Base-by-base conservation (phyloP, 1,140 invertebrate species). In the Pseudomyrmex flavicornis region DNA sequence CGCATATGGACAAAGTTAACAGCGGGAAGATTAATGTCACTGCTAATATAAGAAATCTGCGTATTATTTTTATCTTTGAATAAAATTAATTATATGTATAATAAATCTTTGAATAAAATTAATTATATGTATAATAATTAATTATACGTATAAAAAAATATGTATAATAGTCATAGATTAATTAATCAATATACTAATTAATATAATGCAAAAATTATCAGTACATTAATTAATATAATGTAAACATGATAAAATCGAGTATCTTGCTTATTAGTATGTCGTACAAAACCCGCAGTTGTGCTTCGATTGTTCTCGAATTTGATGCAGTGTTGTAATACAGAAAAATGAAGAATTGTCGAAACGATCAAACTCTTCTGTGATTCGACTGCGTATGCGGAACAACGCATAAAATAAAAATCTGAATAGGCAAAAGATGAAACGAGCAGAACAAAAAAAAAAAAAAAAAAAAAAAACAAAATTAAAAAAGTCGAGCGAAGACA, bases 21-120 rank as follows among this genome's bases (percentile, higher is more conserved):
- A 58, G 48, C 15, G 56, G 44, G 26, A 61, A 48, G 59, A 72
- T 59, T 82, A 63, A 61, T 82, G 69, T 70, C 54, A 26, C 59
- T 22, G 35, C 44, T 13, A 70, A 26, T 56, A 15, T 7, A 79
- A 69, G 9, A 70, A 22, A 22, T 10, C n/a, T n/a, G n/a, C 26
- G 15, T 44, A 15, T 8, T 8, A 26, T 63, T 20, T 17, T 17
- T 59, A 8, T 35, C 22, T 17, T 17, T 3, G 13, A 12, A 52
- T 10, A 52, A 52, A 12, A 52, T 52, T 52, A 52, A 12, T 52
- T 12, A 52, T 48, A 48, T 48, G 0, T 48, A 22, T 48, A 10
- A 17, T 17, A 17, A 17, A 17, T 35, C 22, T 17, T 17, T 3
- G 13, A 12, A 52, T 10, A 52, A 52, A 12, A 52, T 52, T 52